These are phyloP conservation scores for Tachina fera DNA, from an alignment of 2,888 invertebrate species.

Conservation along the genomic window DNA sequence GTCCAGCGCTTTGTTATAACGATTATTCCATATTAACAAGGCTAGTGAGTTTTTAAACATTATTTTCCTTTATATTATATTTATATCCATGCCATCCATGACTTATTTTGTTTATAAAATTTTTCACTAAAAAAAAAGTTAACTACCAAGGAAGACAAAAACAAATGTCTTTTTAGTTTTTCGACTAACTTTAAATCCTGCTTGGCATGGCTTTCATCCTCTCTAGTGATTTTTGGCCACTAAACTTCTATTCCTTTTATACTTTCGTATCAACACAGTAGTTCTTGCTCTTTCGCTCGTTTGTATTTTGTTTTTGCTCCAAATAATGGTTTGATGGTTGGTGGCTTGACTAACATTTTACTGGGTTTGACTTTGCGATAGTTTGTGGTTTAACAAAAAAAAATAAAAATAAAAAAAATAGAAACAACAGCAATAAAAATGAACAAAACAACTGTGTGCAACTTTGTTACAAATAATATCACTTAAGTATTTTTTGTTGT, in stretches of 20 bases:
- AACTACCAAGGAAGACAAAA: conserved; percentile 50
- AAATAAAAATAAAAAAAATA: conserved; percentile 38
- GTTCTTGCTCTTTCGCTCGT: background rate
- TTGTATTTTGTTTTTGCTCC: background rate
- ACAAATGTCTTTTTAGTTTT: conserved; percentile 61
- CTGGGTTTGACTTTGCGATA: conserved; percentile 61
- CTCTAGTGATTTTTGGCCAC: conserved; percentile 11
- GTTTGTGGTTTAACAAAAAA: conserved; percentile 52
- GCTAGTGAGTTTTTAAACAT: background rate
- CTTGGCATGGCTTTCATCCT: background rate
- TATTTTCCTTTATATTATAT: background rate
- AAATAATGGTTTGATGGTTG: conserved; percentile 42
- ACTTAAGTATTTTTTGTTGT: conserved; percentile 53
- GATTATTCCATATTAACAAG: no score
- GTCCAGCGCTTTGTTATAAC: no score
- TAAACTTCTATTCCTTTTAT: background rate
- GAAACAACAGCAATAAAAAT: conserved; percentile 50
- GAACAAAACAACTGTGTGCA: conserved; percentile 38
- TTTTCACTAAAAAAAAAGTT: background rate
- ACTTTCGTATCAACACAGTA: background rate
- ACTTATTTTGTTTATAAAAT: conserved; percentile 15
- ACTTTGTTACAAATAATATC: conserved; percentile 70
- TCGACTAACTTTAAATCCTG: conserved; percentile 39
- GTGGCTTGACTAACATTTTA: conserved; percentile 56
- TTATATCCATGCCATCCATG: background rate